Evolutionary conservation across 1,140 invertebrate species (phyloP).

Genomic region (Meloidogyne floridensis): DNA sequence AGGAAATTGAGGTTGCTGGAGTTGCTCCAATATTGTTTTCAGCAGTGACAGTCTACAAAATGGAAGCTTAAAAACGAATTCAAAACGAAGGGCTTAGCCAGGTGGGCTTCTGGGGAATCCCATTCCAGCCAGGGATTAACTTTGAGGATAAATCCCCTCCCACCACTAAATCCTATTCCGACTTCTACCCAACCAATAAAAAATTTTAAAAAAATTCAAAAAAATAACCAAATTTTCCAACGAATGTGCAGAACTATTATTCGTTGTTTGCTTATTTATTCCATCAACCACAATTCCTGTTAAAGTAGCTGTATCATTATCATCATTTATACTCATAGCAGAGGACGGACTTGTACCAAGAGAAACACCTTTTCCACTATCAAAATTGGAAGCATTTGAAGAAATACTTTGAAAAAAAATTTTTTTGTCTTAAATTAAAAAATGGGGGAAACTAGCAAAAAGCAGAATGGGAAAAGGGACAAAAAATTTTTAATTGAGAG

Average conservation of each 20-base stretch:
- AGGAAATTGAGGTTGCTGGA: background rate
- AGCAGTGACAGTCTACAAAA: background rate
- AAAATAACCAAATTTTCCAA: slow-evolving; percentile 2
- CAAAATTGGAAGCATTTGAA: slow-evolving; percentile 43
- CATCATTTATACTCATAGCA: slow-evolving; percentile 43
- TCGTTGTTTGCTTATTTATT: background rate
- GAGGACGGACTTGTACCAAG: slow-evolving; percentile 44
- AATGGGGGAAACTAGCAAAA: background rate
- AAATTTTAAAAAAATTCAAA: slow-evolving; percentile 16
- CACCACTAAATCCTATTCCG: too few relatives aligned
- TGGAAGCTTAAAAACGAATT: too few relatives aligned
- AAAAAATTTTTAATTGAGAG: background rate
- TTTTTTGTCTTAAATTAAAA: background rate
- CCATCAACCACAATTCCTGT: slow-evolving; percentile 7
- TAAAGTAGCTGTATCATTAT: slow-evolving; percentile 8
- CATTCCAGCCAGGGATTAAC: too few relatives aligned
- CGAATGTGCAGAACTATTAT: background rate
- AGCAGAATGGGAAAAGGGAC: background rate
- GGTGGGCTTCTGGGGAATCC: too few relatives aligned
- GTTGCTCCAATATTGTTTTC: background rate
- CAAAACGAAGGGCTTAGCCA: too few relatives aligned
- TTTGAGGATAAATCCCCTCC: too few relatives aligned
- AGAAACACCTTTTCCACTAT: slow-evolving; percentile 53
- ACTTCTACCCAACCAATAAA: too few relatives aligned
- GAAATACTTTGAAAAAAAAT: slow-evolving; percentile 24